Base-by-base conservation (phyloP, 2,113 vertebrate species). In the Corythaeola cristata region DNA sequence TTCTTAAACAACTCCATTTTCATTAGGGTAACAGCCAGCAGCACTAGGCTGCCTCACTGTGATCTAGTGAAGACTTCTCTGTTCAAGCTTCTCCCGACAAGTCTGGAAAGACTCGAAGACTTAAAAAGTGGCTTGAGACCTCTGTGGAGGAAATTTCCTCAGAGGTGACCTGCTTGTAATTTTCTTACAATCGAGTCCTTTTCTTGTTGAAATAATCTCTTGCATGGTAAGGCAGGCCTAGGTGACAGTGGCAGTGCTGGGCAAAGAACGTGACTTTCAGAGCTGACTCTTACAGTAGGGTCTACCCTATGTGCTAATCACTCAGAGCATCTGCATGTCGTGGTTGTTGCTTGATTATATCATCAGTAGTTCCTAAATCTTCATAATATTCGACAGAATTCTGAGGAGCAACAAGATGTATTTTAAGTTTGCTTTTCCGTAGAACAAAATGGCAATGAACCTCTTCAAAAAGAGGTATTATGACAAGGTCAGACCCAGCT, bases 191-290 rank as follows among this genome's bases (percentile, higher is more conserved):
- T 6, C 8, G 19, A 52, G 33, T 52, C 15, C 13, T 73, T 92
- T 67, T 82, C 66, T 60, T 85, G 17, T 64, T 87, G 81, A 86
- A 94, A 96, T 93, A 89, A 58, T 15, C 6, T 82, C 44, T 76
- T 84, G 75, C 52, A 13, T 63, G 19, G 55, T 68, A 52, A 88
- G 55, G n/a, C 59, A 78, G 67, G 18, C 8, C 49, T 95, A 76
- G 76, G 53, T 95, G 84, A 75, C 75, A 75, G 49, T 44, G 66
- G 7, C 75, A 72, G 49, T 44, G 66, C 7, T 79, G 77, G 75
- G 84, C 93, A 93, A 96, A 91, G 62, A 93, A 93, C 8, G 9
- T 91, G 76, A 52, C 47, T 95, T 90, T 93, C 83, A 93, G 62
- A 94, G 12, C 41, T 77, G 88, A 32, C 11, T 66, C 41, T 94